Evolutionary conservation across 1,140 invertebrate species (phyloP), one percentile per base, ranked within the genome.

Genomic region (Brachystomella parvula): DNA sequence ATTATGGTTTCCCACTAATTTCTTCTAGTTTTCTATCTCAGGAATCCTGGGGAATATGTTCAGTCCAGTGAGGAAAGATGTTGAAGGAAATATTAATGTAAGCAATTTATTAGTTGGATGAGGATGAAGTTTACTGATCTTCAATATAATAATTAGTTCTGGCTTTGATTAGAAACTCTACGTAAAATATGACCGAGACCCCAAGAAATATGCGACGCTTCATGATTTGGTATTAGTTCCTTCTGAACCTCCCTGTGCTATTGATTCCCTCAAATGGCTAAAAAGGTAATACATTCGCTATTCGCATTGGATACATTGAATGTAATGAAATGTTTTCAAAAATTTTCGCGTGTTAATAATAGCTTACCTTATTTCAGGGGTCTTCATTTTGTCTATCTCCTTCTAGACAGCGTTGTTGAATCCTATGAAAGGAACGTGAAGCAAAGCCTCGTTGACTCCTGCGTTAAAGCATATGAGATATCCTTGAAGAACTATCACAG

Each of bases 241-340:
- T 6, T 17, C 49, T 9, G 24, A 12, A 9, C 15, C 15, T 12
- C 15, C 15, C 15, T 56, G 15, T 12, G 49, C 49, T 9, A 56
- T 56, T 9, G 49, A 56, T 6, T 56, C 49, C 6, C 24, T 56
- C 9, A 12, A 17, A 17, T 56, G 49, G 49, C 24, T 56, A 6
- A 56, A 56, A 56, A 12, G 49, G 49, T 56, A 56, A 12, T 12
- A n/a, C n/a, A n/a, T n/a, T n/a, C n/a, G n/a, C n/a, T n/a, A n/a
- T n/a, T n/a, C n/a, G n/a, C n/a, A n/a, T n/a, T n/a, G n/a, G n/a
- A n/a, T n/a, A n/a, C n/a, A n/a, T n/a, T n/a, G 49, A 6, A 17
- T 56, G 24, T 26, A 26, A 12, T 12, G 49, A 56, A 56, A 56
- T 17, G 49, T 17, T 17, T 44, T n/a, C 9, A 44, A 9, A 44